These are phyloP conservation scores for Threskiornis aethiopicus DNA, from an alignment of 2,797 vertebrate species.

Conservation along the genomic window DNA sequence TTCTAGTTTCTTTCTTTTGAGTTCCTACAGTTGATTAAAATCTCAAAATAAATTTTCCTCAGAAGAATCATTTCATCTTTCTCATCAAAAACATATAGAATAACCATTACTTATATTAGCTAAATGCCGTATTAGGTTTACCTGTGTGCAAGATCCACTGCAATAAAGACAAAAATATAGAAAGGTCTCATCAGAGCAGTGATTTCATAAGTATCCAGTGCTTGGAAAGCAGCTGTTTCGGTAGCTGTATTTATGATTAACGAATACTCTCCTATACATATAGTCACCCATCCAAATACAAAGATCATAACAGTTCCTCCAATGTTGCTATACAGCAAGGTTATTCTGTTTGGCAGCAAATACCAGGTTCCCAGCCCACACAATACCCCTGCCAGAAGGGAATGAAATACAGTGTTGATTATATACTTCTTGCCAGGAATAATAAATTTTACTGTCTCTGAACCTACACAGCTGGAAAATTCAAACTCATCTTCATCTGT, in stretches of 20 bases:
- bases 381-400: conserved; percentile 86
- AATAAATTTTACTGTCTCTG: conserved; percentile 92
- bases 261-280: conserved; percentile 95
- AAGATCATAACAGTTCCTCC: conserved; percentile 84
- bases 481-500: conserved; percentile 96
- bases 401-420: conserved; percentile 87
- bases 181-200: conserved; percentile 93
- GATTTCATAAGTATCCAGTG: conserved; percentile 94
- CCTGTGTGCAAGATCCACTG: conserved; percentile 92
- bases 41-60: not conserved
- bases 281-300: conserved; percentile 90
- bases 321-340: conserved; percentile 82
- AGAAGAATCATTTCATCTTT: not conserved
- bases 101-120: not conserved
- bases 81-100: not conserved
- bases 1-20: not conserved
- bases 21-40: not conserved
- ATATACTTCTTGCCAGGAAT: conserved; percentile 93
- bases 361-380: conserved; percentile 97
- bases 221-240: conserved; percentile 95
- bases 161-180: conserved; percentile 91
- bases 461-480: conserved; percentile 89
- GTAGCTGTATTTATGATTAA: conserved; percentile 93
- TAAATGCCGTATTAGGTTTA: conserved; percentile 61
- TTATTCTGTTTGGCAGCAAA: conserved; percentile 88